Evolutionary conservation across 2,888 invertebrate species (phyloP), one percentile per base, ranked within the genome.

Genomic region (Drosophila monieri): DNA sequence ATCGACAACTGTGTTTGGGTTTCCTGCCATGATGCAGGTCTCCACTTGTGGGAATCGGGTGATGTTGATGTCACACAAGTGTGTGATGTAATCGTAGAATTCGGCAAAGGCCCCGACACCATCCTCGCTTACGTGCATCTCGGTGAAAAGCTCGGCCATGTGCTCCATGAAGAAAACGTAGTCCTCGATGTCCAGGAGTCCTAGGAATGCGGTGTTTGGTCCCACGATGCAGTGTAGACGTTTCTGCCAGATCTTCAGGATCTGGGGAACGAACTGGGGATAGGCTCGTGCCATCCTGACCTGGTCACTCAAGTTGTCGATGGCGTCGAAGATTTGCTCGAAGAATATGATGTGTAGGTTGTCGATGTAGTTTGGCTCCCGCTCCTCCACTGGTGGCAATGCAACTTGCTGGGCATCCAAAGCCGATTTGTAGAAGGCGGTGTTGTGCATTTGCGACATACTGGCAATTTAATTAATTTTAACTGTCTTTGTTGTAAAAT

Each of bases 261-360:
- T 69, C 4, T 65, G 53, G 0, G 84, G 69, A 51, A 83, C n/a
- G 5, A 85, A 84, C 43, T 88, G 88, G 0, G 83, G 83, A 62
- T 84, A 88, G 5, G 83, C 88, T 3, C 88, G 72, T 2, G 80
- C 87, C 84, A 84, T 86, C 6, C 88, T 35, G 48, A 84, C 85
- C 48, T 84, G 87, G 27, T 84, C 88, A 27, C 66, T 68, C 1
- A 88, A 25, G 32, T 58, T 64, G 2, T 73, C 65, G 49, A 83
- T 88, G 5, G 44, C 25, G 46, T 86, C 78, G 37, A 86, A 84
- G 27, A 84, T 84, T 66, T 84, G 88, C 57, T 85, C 83, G n/a
- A 84, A 84, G 49, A 84, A 88, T 30, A 77, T 84, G 32, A 74
- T 78, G 35, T 88, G 68, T 56, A 84, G 48, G 18, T 84, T 78